Base-by-base conservation (phyloP, 2,888 invertebrate species). In the Dryadula phaetusa region DNA sequence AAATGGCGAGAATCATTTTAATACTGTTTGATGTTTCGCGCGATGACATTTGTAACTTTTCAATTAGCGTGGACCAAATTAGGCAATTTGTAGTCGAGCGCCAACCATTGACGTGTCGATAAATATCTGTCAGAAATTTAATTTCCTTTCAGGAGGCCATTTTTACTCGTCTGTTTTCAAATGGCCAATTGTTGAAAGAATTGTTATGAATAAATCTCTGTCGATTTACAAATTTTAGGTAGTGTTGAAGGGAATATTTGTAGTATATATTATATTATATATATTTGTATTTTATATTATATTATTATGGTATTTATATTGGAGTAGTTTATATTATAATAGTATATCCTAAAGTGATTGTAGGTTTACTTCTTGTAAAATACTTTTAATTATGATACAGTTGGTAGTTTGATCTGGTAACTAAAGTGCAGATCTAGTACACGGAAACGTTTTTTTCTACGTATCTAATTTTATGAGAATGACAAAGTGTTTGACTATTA, bases 81-180 rank as follows among this genome's bases (percentile, higher is more conserved):
- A 77, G 74, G 76, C 72, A 70, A 80, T 82, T 80, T 75, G 75
- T 78, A 75, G 75, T 63, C 72, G 67, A 75, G 67, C 75, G 70
- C 42, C 65, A 66, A 72, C 71, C 71, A 79, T 79, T 77, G 83
- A 75, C 74, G 74, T 75, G 62, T 71, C 77, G 73, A 84, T 84
- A 83, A 83, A 83, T 83, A 82, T 75, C 77, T 75, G 77, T 72
- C 74, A 74, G 79, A 82, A 82, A 81, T 80, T 79, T 80, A 75
- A 83, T 82, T 82, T 83, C 78, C 75, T 63, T 68, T 69, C 66
- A 69, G 74, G 74, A 76, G 75, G 75, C 76, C 79, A 79, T 78
- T 79, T 78, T 80, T 80, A 79, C 76, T 78, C 74, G 61, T 72
- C 72, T 62, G 67, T 16, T 61, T 18, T 52, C 37, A 58, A 58